Base-by-base conservation (phyloP, 2,888 invertebrate genomes). In the Helobdella robusta region DNA sequence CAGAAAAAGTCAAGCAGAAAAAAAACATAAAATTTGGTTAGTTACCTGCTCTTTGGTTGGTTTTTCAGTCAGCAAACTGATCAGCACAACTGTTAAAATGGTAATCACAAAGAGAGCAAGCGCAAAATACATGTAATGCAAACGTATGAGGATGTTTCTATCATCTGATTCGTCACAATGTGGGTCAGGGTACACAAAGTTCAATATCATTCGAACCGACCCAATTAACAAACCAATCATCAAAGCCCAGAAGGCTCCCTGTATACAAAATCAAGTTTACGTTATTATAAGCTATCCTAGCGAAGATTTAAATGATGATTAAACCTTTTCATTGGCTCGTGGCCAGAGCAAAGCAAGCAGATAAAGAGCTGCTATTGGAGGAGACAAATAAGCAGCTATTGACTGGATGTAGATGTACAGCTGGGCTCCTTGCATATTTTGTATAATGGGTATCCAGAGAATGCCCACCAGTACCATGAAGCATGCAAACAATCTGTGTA, bases 171-270 rank as follows among this genome's bases (percentile, higher is more conserved):
- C 73, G 30, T 75, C 75, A 69, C 81, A 80, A 3, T 66, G 23
- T 18, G 76, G 78, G 68, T 73, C 74, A 4, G 67, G 73, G 68
- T 76, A 81, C 4, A 75, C 70, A 67, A 81, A 78, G 56, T 80
- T 78, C 36, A 81, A 67, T 36, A 77, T 69, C 77, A 82, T 77
- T 20, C 82, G 74, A n/a, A 74, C 72, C 0, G 79, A 68, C 2
- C 82, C 82, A 4, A 77, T 72, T 6, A 79, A 59, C 40, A 81
- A 74, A 2, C 81, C 82, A n/a, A 74, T 64, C 75, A 82, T 77
- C 67, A 82, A 72, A 0, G 79, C 75, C 77, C 78, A 80, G 69
- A 83, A 82, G n/a, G 81, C 81, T 8, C 81, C 81, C 79, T 78
- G 66, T 23, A 64, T 25, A 5, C 20, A 60, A 2, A 44, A 40